Evolutionary conservation across 2,888 invertebrate genomes (phyloP), one percentile per base, ranked within the genome.

Genomic region (Acleris emargana): DNA sequence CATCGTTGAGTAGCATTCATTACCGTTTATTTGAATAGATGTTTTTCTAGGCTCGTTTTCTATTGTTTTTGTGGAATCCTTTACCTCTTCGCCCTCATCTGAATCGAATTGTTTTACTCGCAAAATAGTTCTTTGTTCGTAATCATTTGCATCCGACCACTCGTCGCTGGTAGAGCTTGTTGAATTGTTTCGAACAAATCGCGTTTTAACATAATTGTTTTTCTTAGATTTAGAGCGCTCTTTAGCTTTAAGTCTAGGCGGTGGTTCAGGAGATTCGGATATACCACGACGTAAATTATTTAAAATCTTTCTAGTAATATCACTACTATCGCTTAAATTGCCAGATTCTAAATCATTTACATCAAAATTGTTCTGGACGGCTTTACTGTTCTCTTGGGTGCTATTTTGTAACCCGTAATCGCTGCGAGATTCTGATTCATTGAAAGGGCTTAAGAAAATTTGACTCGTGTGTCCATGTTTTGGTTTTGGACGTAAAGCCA

Each of bases 1-100:
- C 85, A 95, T 95, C 18, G 96, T 96, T 54, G 95, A 95, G 78
- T 96, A 96, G 86, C 93, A 96, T 88, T 94, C 96, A 81, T 94
- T 95, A 60, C 94, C 95, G 80, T 92, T 96, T 77, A 96, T 96
- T 92, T 95, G 91, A 75, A 96, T 96, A 16, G 96, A 96, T 18
- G 96, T 95, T 88, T 94, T 94, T 74, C 93, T 90, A 13, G 89
- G 86, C 69, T 93, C 92, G 68, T 83, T 86, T 77, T 89, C 89
- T 22, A 76, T 72, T 49, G 79, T 76, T 61, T 83, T 81, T 67
- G 79, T 72, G 73, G 75, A 77, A 67, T 71, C 71, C 73, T 81
- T 84, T 38, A 74, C 67, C 58, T 88, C 82, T 53, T 84, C 81
- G 64, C 83, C 85, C 45, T 91, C 91, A 77, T 94, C 94, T 68